These are phyloP conservation scores for Trichonephila inaurata DNA, from an alignment of 1,140 invertebrate genomes.

Conservation along the genomic window DNA sequence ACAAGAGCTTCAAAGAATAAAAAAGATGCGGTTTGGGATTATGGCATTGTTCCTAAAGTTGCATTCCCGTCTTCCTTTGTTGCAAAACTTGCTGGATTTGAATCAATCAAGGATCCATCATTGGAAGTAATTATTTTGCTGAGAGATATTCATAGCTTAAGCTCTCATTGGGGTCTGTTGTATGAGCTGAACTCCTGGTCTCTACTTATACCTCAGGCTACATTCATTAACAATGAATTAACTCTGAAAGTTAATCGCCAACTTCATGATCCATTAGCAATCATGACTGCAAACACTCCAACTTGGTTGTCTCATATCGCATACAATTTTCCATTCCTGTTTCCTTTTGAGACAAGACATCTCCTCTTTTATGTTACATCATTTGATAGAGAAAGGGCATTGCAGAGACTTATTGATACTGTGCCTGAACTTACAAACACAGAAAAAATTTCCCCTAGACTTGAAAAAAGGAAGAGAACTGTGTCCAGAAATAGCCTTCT, in stretches of 20 bases:
- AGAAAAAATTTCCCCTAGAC: conserved; percentile 92
- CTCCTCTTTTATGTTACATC: conserved; percentile 97
- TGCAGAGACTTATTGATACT: conserved; percentile 94
- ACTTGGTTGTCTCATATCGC: conserved; percentile 97
- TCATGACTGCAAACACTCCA: conserved; percentile 98
- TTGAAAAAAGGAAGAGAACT: conserved; percentile 92
- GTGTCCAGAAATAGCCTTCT: conserved; percentile 96
- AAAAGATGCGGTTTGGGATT: conserved; percentile 88
- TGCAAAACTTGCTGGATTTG: conserved; percentile 86
- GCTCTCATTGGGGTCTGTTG: conserved; percentile 94
- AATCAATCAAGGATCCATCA: conserved; percentile 93
- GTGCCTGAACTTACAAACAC: conserved; percentile 88
- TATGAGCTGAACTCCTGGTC: conserved; percentile 84
- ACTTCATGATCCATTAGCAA: conserved; percentile 97
- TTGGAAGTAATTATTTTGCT: conserved; percentile 94
- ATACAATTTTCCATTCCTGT: conserved; percentile 95
- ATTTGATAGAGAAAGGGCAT: conserved; percentile 96
- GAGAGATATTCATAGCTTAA: conserved; percentile 93
- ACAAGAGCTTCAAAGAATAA: conserved; percentile 85
- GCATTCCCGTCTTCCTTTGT: conserved; percentile 87
- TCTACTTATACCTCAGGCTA: conserved; percentile 81
- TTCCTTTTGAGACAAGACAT: conserved; percentile 98
- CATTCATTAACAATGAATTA: conserved; percentile 89
- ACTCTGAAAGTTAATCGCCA: conserved; percentile 98
- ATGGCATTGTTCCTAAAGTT: conserved; percentile 87